These are phyloP conservation scores for Thaleichthys pacificus DNA, from an alignment of 2,797 vertebrate species.

Conservation along the genomic window DNA sequence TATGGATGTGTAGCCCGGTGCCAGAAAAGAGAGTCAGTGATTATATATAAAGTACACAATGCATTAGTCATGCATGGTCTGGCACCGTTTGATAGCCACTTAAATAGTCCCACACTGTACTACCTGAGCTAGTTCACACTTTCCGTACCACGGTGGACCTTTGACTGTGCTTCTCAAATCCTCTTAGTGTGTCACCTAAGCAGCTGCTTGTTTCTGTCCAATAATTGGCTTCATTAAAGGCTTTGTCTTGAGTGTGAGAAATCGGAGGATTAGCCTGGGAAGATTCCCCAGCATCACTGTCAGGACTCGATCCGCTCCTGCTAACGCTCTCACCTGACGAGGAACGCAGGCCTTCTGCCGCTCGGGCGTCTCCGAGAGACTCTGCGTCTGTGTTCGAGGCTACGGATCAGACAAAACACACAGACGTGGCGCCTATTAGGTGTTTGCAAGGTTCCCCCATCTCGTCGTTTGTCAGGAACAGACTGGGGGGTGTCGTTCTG, in stretches of 20 bases:
- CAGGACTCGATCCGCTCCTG: conserved; percentile 17
- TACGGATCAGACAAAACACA: no score
- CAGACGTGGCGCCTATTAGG: not conserved
- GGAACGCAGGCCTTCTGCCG: not conserved
- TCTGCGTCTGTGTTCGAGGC: no score
- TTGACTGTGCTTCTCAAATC: conserved; percentile 3
- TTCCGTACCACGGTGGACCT: conserved; percentile 16
- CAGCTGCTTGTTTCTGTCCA: conserved; percentile 19
- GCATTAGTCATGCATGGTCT: not conserved
- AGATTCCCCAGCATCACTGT: conserved; percentile 23
- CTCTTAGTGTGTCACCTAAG: conserved; percentile 8
- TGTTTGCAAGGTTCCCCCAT: not conserved
- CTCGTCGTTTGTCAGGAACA: not conserved
- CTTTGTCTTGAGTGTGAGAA: conserved; percentile 35
- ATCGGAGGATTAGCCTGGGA: conserved; percentile 29
- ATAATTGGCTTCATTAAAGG: conserved; percentile 44
- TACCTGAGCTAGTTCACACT: not conserved
- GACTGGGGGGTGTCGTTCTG: not conserved
- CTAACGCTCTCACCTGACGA: conserved; percentile 29
- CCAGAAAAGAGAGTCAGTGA: not conserved
- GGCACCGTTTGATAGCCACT: not conserved
- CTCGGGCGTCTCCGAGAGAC: no score
- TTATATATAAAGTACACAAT: not conserved
- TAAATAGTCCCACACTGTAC: not conserved
- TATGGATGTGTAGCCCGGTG: not conserved